Evolutionary conservation across 1,140 invertebrate genomes (phyloP).

Genomic region (Pseudomyrmex sp.): DNA sequence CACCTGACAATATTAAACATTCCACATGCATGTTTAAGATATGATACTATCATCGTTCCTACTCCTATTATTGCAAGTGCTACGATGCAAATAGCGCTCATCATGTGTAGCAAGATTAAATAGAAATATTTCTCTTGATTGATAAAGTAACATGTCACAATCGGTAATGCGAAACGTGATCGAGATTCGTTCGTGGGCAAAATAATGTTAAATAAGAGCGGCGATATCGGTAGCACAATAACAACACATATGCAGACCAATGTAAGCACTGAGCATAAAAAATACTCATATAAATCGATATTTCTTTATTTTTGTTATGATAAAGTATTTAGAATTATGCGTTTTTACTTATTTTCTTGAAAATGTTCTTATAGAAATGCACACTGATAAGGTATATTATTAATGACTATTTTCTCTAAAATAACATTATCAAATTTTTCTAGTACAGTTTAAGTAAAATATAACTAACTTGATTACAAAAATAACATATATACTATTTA

Average conservation of each 20-base stretch:
- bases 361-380: no score
- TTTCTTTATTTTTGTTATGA: background rate
- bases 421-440: no score
- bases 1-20: constrained; percentile 30
- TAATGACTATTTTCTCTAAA: no score
- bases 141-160: background rate
- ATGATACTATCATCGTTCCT: background rate
- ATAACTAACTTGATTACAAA: no score
- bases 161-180: background rate
- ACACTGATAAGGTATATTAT: no score
- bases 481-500: no score
- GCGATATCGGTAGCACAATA: background rate
- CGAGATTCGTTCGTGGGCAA: constrained; percentile 9
- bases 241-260: background rate
- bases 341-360: no score
- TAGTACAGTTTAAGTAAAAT: no score
- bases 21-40: background rate
- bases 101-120: background rate
- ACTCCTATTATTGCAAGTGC: background rate
- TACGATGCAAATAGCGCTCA: background rate
- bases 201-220: background rate
- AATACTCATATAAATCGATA: background rate
- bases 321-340: no score
- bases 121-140: constrained; percentile 5
- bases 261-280: background rate